These are phyloP conservation scores for Hydropsyche betteni DNA, from an alignment of 2,888 invertebrate species.

Conservation along the genomic window DNA sequence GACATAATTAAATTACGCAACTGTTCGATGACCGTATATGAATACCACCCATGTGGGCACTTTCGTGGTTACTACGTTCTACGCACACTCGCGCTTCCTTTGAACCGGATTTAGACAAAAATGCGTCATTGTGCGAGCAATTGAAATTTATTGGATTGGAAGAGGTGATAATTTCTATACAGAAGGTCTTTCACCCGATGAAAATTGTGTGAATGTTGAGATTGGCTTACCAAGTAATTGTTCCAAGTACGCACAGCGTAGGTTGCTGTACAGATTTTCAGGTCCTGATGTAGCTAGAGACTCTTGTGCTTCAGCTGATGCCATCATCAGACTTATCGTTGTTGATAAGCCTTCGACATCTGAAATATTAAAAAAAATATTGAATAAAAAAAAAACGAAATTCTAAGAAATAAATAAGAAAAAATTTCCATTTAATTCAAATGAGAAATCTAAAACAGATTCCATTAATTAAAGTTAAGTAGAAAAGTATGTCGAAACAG, in stretches of 20 bases:
- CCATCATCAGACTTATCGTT: slow-evolving; percentile 71
- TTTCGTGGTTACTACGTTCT: slow-evolving; percentile 15
- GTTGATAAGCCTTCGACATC: slow-evolving; percentile 78
- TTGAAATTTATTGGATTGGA: too few relatives aligned
- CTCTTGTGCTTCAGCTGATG: slow-evolving; percentile 56
- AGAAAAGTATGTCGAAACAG: too few relatives aligned
- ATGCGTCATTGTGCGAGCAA: too few relatives aligned
- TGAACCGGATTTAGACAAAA: not conserved
- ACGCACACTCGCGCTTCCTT: slow-evolving; percentile 15
- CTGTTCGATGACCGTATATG: slow-evolving; percentile 9
- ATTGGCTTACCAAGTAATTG: slow-evolving; percentile 64
- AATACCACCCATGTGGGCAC: slow-evolving; percentile 18
- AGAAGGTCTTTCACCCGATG: not conserved
- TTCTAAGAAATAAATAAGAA: not conserved
- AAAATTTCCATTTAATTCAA: not conserved
- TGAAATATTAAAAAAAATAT: slow-evolving; percentile 58
- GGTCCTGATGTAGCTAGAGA: slow-evolving; percentile 59
- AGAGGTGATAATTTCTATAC: too few relatives aligned
- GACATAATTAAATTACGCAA: slow-evolving; percentile 21
- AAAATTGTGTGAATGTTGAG: not conserved
- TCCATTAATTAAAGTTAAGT: too few relatives aligned
- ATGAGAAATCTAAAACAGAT: too few relatives aligned
- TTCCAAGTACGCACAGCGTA: slow-evolving; percentile 67
- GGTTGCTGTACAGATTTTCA: slow-evolving; percentile 62
- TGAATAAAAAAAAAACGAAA: not conserved